Base-by-base conservation (phyloP, 2,113 vertebrate genomes). In the Vimba vimba region DNA sequence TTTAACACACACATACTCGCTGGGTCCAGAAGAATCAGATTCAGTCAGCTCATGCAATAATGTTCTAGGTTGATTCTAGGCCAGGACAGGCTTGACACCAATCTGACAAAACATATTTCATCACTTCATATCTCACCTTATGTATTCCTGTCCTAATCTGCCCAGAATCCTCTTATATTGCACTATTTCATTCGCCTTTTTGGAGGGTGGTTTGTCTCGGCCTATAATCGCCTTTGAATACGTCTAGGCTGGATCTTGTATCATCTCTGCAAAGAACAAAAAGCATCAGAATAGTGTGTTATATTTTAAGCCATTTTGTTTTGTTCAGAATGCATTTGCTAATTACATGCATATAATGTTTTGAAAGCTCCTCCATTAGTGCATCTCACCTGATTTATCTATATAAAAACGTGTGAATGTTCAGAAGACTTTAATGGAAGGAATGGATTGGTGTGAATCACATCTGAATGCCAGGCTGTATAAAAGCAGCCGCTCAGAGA, bases 81-180 rank as follows among this genome's bases (percentile, higher is more conserved):
- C 60, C 83, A 55, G 4, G 7, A 21, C 36, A 12, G 57, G 69
- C 43, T 50, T 82, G 45, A 50, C 25, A 55, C 71, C 71, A 77
- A 50, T 78, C 80, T 68, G n/a, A 62, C 55, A 60, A 59, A 59
- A 78, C 79, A 82, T 52, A 64, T 76, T 47, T 77, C 43, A 52
- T 77, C 36, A 33, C 52, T 59, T 66, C 59, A 39, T 78, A 66
- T 19, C n/a, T 69, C 74, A 84, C 73, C 57, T 84, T 62, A 39
- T 59, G 17, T 47, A 36, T 84, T 75, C 36, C 71, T 50, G 57
- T 60, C 60, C 83, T 84, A 84, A 84, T 84, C 57, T 64, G 21
- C n/a, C 12, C 68, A 47, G 77, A 80, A 59, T 79, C 50, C 66
- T 27, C 66, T 62, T 81, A 50, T 43, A 50, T 4, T 25, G 36